A percentile compares a stretch with the other conserved stretches of the same genome.
Conservation (phyloP, 1,140 invertebrate genomes). For the Panonychus citri region DNA sequence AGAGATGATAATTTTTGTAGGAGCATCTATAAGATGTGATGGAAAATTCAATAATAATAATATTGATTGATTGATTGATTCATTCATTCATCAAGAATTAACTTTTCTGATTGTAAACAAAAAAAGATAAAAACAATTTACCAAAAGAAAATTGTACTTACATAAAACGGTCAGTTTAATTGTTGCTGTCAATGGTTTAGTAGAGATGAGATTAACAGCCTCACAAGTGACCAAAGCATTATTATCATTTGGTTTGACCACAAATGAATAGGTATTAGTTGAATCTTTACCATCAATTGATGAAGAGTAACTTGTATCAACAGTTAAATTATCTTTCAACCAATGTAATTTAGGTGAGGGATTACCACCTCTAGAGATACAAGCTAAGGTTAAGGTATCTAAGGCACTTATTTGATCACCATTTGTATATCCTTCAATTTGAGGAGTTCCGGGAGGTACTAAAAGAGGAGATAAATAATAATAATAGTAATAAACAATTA, state of each 20-base stretch:
- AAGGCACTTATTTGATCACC: constrained; percentile 55
- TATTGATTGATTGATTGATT: too few relatives aligned
- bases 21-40: constrained; percentile 13
- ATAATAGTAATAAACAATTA: not conserved
- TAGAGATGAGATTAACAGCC: constrained; percentile 31
- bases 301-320: constrained; percentile 29
- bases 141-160: too few relatives aligned
- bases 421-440: constrained; percentile 72
- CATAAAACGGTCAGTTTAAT: constrained; percentile 69
- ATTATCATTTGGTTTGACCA: constrained; percentile 64
- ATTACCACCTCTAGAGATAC: constrained; percentile 75
- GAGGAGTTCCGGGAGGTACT: constrained; percentile 74
- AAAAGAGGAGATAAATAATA: not conserved
- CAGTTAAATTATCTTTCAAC: constrained; percentile 51
- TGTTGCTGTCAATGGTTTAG: constrained; percentile 43
- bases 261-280: constrained; percentile 60
- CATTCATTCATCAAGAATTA: too few relatives aligned
- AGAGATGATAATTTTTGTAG: constrained; percentile 13
- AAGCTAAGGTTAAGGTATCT: constrained; percentile 63
- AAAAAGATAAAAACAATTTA: too few relatives aligned
- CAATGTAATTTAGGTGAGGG: constrained; percentile 77
- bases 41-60: not conserved
- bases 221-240: constrained; percentile 74
- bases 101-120: too few relatives aligned
- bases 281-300: constrained; percentile 44